Evolutionary conservation across 1,140 invertebrate species (phyloP), one percentile per base, ranked within the genome.

Genomic region (Lepidurus apus): DNA sequence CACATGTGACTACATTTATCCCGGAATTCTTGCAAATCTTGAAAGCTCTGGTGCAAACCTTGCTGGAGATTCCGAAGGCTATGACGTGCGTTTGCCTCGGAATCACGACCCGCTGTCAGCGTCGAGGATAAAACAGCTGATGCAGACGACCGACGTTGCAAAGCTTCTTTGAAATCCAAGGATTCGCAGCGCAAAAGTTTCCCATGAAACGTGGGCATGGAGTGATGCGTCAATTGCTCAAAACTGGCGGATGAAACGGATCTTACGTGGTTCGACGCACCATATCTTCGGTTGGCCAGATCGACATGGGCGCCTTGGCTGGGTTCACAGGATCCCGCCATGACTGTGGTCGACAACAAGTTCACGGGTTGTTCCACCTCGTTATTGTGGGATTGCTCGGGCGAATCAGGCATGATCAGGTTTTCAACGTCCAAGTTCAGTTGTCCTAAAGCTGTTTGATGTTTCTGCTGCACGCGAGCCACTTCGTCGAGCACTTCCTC

Each of bases 351-450:
- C 34, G 34, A 34, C 34, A 3, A 34, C 34, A 34, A 34, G 74
- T 75, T 44, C 17, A 44, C 42, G n/a, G 11, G 42, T 13, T 11
- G 17, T 44, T 75, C 74, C 74, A 11, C 80, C 75, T 83, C 78
- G 74, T 80, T 80, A 53, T 47, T 43, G 42, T 77, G 82, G 82
- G 81, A 85, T 43, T 76, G 75, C 43, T 42, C 74, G 47, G 42
- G 42, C n/a, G 43, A 21, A 74, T 80, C 87, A 13, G 92, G 93
- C 92, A 94, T 94, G 76, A 94, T 85, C 93, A 95, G 94, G 73
- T 92, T 92, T 85, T 95, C 94, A 43, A 94, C 91, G 81, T 93
- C 93, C 44, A 95, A 87, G 87, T 95, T 95, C 53, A 95, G 85
- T 84, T 95, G 92, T 44, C 93, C 93, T 76, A 95, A 88, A 78